Percentiles rank a stretch among this genome's conserved stretches.
These are phyloP conservation scores for Stichodactyla helianthus DNA, from an alignment of 64 coral and sea anemone genomes.

Conservation along the genomic window DNA sequence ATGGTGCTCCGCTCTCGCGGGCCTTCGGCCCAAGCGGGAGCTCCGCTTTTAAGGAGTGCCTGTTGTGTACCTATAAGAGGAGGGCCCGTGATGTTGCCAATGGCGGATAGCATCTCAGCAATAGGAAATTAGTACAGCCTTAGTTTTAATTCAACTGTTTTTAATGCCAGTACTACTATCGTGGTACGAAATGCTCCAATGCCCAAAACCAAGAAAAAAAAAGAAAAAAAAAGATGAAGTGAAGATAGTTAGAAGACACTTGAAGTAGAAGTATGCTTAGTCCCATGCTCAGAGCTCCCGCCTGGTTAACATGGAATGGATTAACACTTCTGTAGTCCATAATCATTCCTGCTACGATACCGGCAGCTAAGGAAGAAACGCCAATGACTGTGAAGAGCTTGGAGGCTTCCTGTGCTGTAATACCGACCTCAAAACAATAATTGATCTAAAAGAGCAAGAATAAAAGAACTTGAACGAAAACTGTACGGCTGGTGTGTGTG, in stretches of 20 bases:
- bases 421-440: slow-evolving; percentile 1
- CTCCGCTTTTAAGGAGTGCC: too few relatives aligned
- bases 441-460: background rate
- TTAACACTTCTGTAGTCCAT: background rate
- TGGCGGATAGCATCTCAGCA: too few relatives aligned
- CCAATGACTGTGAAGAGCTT: slow-evolving; percentile 2
- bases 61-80: too few relatives aligned
- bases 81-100: too few relatives aligned
- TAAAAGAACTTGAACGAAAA: background rate
- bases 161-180: too few relatives aligned
- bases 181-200: too few relatives aligned
- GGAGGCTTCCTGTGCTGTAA: background rate
- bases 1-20: too few relatives aligned
- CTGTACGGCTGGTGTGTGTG: background rate
- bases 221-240: background rate
- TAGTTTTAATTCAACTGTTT: too few relatives aligned
- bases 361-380: background rate
- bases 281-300: slow-evolving; percentile 5
- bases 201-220: background rate
- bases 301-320: slow-evolving; percentile 25
- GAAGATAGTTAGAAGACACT: background rate
- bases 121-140: too few relatives aligned
- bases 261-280: background rate
- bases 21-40: too few relatives aligned
- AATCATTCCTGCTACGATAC: background rate